Evolutionary conservation across 1,140 invertebrate species (phyloP).

Genomic region (Steinernema khuongi): DNA sequence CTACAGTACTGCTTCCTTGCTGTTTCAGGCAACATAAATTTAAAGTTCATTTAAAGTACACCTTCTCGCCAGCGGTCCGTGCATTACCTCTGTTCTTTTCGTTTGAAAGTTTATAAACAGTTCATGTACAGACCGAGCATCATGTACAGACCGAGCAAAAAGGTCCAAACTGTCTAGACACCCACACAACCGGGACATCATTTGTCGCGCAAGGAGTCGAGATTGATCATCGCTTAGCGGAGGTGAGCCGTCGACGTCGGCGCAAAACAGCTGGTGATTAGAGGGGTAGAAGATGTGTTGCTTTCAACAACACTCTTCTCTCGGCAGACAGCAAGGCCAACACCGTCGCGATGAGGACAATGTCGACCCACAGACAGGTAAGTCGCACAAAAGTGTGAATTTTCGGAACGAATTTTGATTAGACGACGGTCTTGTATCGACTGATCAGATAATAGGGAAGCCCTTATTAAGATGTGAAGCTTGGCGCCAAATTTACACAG

Average conservation of each 20-base stretch:
- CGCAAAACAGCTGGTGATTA: constrained; percentile 4
- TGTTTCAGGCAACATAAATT: too few species aligned
- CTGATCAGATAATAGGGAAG: too few species aligned
- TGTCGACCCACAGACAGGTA: neutral
- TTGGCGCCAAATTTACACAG: too few species aligned
- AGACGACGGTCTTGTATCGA: too few species aligned
- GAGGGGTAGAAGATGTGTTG: neutral
- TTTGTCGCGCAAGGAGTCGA: neutral
- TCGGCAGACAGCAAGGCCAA: neutral
- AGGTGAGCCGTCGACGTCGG: neutral
- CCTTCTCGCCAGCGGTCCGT: too few species aligned
- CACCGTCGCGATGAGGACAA: constrained; percentile 4
- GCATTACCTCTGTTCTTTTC: too few species aligned
- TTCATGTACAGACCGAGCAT: too few species aligned
- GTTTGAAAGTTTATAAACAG: neutral
- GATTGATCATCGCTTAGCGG: too few species aligned
- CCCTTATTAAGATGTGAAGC: too few species aligned
- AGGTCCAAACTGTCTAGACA: neutral
- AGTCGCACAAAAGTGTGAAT: neutral
- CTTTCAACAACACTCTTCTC: neutral
- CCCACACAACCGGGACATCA: neutral
- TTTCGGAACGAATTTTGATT: too few species aligned
- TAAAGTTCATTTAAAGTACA: too few species aligned
- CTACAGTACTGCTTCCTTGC: too few species aligned
- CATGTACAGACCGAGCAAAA: neutral